These are phyloP conservation scores for Leptoteleia sp. DNA, from an alignment of 1,140 invertebrate species.

Conservation along the genomic window DNA sequence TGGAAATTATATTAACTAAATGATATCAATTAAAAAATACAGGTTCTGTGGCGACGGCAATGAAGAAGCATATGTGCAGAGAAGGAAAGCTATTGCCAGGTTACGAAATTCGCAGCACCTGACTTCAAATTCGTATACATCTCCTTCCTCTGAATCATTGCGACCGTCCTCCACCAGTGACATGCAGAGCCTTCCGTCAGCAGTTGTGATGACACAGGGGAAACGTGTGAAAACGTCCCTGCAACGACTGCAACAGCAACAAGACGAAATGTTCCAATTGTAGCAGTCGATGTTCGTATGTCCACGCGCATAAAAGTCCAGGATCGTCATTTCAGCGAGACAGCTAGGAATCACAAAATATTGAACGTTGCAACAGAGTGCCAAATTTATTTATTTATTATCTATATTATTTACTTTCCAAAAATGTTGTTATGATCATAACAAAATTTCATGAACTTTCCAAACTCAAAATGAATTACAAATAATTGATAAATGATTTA, in stretches of 20 bases:
- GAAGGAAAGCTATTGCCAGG: conserved; percentile 81
- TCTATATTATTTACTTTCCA: too few species aligned
- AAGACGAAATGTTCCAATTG: conserved; percentile 95
- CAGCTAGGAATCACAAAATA: not conserved
- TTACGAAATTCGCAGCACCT: conserved; percentile 81
- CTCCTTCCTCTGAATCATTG: conserved; percentile 66
- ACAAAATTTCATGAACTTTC: too few species aligned
- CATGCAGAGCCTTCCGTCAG: conserved; percentile 79
- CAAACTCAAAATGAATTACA: too few species aligned
- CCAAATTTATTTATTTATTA: too few species aligned
- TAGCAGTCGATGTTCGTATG: conserved; percentile 82
- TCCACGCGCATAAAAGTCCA: conserved; percentile 32
- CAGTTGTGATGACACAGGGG: conserved; percentile 89
- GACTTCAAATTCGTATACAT: conserved; percentile 67
- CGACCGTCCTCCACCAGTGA: conserved; percentile 76
- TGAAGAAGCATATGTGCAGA: conserved; percentile 81
- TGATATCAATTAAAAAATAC: conserved; percentile 1
- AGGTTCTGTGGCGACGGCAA: conserved; percentile 82
- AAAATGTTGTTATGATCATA: too few species aligned
- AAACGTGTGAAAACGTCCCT: conserved; percentile 88
- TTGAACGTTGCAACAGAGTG: too few species aligned
- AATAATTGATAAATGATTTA: too few species aligned
- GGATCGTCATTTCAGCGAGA: conserved; percentile 16
- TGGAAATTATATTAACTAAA: too few species aligned
- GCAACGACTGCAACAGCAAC: conserved; percentile 89